Evolutionary conservation across 2,113 vertebrate genomes (phyloP), one percentile per base, ranked within the genome.

Genomic region (Colius striatus): DNA sequence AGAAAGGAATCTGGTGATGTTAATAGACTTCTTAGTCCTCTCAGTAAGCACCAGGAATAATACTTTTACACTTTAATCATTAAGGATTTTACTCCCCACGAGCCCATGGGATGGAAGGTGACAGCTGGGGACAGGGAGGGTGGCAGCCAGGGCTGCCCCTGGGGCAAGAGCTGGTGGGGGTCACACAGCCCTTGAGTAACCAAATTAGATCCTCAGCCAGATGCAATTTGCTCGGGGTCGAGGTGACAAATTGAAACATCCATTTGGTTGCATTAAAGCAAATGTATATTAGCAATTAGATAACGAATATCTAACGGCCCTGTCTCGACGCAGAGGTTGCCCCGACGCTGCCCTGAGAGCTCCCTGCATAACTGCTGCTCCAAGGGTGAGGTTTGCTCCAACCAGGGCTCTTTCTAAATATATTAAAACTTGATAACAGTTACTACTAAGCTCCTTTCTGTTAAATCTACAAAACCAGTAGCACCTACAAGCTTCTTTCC

Each of bases 21-120:
- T 96, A 96, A 96, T 92, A 94, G 80, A 78, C 80, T 91, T 53
- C 89, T 93, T 95, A 93, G 82, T 93, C 89, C 86, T 86, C 72
- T 83, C 67, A 3, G 63, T 73, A 88, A 94, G 53, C 80, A 95
- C 53, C n/a, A 16, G 76, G 61, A 87, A 81, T 84, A 95, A 84
- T 87, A 89, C 67, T 93, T 94, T 91, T 87, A 92, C 16, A 6
- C 65, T 93, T 93, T 48, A 70, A 63, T 86, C 11, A n/a, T 84
- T 84, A 89, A 90, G 73, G 72, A 71, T 67, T 80, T 84, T 75
- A 90, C 89, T 89, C 57, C 68, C 29, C 61, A 79, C 3, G 4
- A 86, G 75, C 47, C 51, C 51, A 11, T 71, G 26, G 60, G 83
- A 43, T 1, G 13, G 65, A 66, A 32, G 57, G 81, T 26, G 13